A percentile compares a stretch with the other conserved stretches of the same genome.
phyloP scores from a whole-genome alignment of 2,113 vertebrate genomes.

The Perca flavescens region DNA sequence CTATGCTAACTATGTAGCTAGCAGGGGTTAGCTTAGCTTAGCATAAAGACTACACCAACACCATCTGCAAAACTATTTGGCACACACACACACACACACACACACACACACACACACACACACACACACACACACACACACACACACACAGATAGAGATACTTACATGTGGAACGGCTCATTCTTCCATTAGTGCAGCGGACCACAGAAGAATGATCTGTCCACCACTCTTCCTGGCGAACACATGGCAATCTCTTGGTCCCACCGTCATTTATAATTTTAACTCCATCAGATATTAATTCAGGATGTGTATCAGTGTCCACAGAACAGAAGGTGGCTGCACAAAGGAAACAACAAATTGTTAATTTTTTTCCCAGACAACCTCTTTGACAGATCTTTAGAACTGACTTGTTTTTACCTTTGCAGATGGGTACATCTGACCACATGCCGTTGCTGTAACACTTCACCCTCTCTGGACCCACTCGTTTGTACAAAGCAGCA shows the following conservation, averaged over 20 bases:
- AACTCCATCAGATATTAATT: fast-evolving
- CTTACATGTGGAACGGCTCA: fast-evolving
- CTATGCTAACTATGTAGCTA: no score
- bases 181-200: fast-evolving
- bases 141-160: not conserved
- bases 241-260: fast-evolving
- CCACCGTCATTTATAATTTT: not conserved
- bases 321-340: conserved; percentile 37
- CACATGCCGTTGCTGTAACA: conserved; percentile 39
- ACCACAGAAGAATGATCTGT: fast-evolving
- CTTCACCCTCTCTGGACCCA: conserved; percentile 25
- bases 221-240: fast-evolving
- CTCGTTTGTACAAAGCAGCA: fast-evolving
- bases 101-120: no score
- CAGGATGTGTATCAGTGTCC: fast-evolving
- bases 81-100: no score
- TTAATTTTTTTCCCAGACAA: not conserved
- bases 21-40: no score
- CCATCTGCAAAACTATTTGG: no score
- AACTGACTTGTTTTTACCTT: conserved; percentile 37
- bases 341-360: not conserved
- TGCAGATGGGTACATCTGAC: conserved; percentile 33
- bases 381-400: fast-evolving
- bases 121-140: no score
- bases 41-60: no score